Evolutionary conservation across 1,140 invertebrate genomes (phyloP), one percentile per base, ranked within the genome.

Genomic region (Ceratoteleas bidentatus): DNA sequence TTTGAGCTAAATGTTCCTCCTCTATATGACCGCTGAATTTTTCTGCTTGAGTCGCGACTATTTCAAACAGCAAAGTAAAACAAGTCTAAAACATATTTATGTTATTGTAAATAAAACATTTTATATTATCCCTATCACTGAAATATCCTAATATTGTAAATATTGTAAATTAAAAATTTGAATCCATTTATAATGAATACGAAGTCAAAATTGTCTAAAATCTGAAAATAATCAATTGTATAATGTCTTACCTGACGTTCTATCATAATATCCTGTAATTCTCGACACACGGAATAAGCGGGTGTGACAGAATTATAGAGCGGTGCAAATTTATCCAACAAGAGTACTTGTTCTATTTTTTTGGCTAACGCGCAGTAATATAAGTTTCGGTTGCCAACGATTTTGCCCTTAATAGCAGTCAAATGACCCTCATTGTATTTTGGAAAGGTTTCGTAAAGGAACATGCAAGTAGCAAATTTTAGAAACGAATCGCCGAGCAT

Each of bases 401-500:
- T 88, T 85, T 94, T 93, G 7, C 94, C 93, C 85, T 98, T 96
- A 1, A 98, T 88, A 34, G 93, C 90, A 0, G 96, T 97, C 1
- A 98, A 90, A 61, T 93, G 92, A 0, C 97, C 97, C 89, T 98
- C 97, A 77, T 94, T 93, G 69, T 93, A 93, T 0, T 88, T 89
- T 0, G 94, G 93, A 90, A 94, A 97, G 52, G 92, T 93, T 73
- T 94, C 93, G 85, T 94, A 96, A 11, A 98, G 88, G 86, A 94
- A 96, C 0, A 97, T 86, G 3, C 95, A 95, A 10, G 93, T 91
- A 5, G 94, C 94, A 82, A 96, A 95, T 90, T 98, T 99, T 0
- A 98, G 91, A 86, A 97, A 98, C 0, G 96, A 95, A 90, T 99
- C 97, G 0, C 97, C 97, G n/a, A 98, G 92, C 0, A 96, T 96